phyloP scores from a whole-genome alignment of 2,113 vertebrate species.

The Rhinolophus ferrumequinum region DNA sequence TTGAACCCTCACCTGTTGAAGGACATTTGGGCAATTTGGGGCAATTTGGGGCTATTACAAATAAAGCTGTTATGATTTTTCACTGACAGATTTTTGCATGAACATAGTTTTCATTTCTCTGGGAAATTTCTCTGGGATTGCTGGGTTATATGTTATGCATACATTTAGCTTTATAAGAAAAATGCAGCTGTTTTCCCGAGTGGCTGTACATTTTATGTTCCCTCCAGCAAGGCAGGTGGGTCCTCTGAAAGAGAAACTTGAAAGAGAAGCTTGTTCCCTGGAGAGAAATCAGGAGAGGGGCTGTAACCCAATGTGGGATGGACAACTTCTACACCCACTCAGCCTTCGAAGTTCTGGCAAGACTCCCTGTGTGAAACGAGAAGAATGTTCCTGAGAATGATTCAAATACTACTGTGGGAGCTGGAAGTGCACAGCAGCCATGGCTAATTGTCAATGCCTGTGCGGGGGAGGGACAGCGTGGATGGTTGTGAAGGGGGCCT shows the following conservation, averaged over 20 bases:
- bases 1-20: background rate
- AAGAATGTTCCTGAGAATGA: background rate
- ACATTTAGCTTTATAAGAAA: background rate
- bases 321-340: background rate
- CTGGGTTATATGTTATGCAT: background rate
- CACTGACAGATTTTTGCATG: background rate
- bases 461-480: background rate
- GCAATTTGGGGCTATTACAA: background rate
- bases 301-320: background rate
- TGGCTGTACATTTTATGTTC: background rate
- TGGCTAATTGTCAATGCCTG: fast-evolving
- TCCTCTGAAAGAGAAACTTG: background rate
- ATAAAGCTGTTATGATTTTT: background rate
- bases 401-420: too few relatives aligned
- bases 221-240: background rate
- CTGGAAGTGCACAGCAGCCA: background rate
- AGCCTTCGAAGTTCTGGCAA: background rate
- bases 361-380: background rate
- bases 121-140: background rate
- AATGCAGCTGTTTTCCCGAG: background rate
- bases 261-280: background rate
- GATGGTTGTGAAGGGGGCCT: fast-evolving
- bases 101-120: background rate
- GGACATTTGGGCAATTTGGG: background rate
- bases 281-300: background rate